These are phyloP conservation scores for Biston stratarius DNA, from an alignment of 2,888 invertebrate species.

Conservation along the genomic window DNA sequence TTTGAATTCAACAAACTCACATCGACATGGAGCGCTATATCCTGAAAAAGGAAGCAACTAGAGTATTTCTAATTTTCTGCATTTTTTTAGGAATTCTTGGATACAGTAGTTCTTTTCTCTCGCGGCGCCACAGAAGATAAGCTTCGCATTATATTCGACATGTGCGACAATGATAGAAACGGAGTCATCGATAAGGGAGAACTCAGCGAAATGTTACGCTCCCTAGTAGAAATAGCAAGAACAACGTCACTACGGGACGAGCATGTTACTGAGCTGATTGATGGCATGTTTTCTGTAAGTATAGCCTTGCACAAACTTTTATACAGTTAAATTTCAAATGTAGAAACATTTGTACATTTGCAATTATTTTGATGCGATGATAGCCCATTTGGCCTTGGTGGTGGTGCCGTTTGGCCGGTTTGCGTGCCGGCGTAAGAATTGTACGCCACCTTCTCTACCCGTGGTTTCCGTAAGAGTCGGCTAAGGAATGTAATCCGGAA, in stretches of 20 bases:
- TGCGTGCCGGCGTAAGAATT: too few species aligned
- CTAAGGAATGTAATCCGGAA: too few species aligned
- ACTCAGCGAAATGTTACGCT: constrained; percentile 96
- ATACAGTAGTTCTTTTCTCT: constrained; percentile 96
- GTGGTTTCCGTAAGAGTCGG: too few species aligned
- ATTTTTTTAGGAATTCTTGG: constrained; percentile 93
- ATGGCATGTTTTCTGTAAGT: constrained; percentile 95
- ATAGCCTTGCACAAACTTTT: not conserved
- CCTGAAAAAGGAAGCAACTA: not conserved
- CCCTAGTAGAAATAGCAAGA: constrained; percentile 96
- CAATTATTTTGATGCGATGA: too few species aligned
- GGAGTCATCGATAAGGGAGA: constrained; percentile 98
- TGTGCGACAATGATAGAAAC: constrained; percentile 98
- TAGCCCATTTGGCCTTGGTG: too few species aligned
- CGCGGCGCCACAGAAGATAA: constrained; percentile 97
- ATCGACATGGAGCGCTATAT: too few species aligned
- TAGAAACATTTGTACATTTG: too few species aligned
- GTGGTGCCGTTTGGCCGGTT: too few species aligned
- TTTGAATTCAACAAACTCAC: too few species aligned
- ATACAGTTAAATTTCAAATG: too few species aligned
- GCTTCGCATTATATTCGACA: constrained; percentile 97
- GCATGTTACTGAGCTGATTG: constrained; percentile 96
- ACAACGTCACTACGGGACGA: constrained; percentile 96
- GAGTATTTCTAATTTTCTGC: not conserved
- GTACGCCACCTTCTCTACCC: too few species aligned